Percentiles rank a stretch among this genome's conserved stretches.
phyloP scores from a whole-genome alignment of 2,888 invertebrate genomes.

The Lepas anatifera region DNA sequence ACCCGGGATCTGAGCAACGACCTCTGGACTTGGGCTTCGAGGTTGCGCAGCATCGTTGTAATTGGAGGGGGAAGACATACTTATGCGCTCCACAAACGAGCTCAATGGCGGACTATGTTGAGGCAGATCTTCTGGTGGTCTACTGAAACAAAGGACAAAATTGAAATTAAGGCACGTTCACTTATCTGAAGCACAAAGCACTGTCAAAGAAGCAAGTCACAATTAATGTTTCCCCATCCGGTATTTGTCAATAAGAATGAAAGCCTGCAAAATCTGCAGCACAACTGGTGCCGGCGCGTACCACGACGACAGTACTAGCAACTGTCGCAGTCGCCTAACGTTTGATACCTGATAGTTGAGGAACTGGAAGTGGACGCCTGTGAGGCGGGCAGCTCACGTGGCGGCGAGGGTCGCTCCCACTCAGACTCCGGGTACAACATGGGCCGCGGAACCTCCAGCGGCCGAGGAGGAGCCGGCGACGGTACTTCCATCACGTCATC shows the following conservation, averaged over 20 bases:
- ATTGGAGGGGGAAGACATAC: background rate
- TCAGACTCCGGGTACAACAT: background rate
- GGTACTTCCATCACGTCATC: background rate
- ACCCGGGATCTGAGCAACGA: background rate
- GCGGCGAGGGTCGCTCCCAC: background rate
- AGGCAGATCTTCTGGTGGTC: background rate
- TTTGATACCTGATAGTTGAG: background rate
- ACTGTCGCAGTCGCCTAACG: no score
- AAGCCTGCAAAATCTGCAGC: no score
- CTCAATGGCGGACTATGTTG: constrained; percentile 1
- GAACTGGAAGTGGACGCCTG: background rate
- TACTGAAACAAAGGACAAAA: background rate
- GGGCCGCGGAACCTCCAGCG: background rate
- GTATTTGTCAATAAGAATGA: no score
- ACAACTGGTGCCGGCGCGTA: no score
- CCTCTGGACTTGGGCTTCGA: constrained; percentile 20
- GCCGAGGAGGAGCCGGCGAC: background rate
- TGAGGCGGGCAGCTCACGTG: background rate
- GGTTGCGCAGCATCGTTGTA: constrained; percentile 1
- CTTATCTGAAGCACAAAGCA: no score
- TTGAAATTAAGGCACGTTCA: no score
- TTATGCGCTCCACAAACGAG: background rate
- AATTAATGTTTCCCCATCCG: no score
- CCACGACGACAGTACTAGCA: no score
- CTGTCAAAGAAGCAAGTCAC: no score